phyloP scores from a whole-genome alignment of 2,797 vertebrate species.

The Champsocephalus gunnari region DNA sequence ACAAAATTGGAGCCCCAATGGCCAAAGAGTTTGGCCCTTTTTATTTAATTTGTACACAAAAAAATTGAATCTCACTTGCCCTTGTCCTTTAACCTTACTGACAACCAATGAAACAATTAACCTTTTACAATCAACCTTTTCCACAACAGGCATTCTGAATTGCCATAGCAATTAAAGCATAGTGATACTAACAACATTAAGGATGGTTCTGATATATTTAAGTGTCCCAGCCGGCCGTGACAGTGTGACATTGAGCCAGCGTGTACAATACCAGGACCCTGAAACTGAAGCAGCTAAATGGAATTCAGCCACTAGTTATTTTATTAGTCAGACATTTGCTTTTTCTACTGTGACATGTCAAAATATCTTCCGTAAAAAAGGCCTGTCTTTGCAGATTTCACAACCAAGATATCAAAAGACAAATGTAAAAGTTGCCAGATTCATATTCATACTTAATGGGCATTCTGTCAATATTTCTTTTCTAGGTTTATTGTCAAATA shows the following conservation, averaged over 20 bases:
- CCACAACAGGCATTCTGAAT: background rate
- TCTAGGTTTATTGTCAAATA: background rate
- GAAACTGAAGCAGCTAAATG: too few species aligned
- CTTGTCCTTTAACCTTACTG: background rate
- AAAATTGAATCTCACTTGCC: background rate
- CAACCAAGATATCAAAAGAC: too few species aligned
- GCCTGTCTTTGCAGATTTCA: too few species aligned
- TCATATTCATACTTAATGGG: background rate
- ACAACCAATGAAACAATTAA: background rate
- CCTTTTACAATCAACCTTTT: background rate
- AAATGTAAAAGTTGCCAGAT: background rate
- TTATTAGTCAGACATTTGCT: background rate
- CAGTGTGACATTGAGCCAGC: background rate
- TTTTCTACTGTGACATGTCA: background rate
- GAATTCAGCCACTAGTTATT: background rate
- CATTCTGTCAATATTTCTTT: background rate
- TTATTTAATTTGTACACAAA: background rate
- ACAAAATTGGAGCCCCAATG: background rate
- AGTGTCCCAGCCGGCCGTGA: too few species aligned
- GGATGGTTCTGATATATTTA: background rate
- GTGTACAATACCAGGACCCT: background rate
- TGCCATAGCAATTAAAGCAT: background rate
- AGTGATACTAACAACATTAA: slow-evolving; percentile 10
- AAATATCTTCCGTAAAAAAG: background rate
- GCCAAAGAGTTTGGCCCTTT: background rate